Evolutionary conservation across 2,113 vertebrate species (phyloP).

Genomic region (Cyprinodon variegatus): DNA sequence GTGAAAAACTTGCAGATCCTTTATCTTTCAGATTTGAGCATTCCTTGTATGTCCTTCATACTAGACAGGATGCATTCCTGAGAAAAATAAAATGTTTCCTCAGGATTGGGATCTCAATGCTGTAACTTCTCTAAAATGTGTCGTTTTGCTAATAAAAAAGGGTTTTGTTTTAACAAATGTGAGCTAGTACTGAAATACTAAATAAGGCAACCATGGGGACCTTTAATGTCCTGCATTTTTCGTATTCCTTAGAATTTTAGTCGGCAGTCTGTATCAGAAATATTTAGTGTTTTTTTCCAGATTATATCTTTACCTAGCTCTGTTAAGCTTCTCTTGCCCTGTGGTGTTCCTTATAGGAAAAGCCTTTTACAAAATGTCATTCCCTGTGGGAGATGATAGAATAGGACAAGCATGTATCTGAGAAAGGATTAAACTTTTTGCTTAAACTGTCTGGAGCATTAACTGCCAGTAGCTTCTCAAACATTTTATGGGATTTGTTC

Average conservation of each 20-base stretch:
- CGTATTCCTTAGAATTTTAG: neutral
- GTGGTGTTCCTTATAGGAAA: neutral
- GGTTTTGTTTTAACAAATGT: neutral
- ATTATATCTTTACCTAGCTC: neutral
- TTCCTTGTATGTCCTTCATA: neutral
- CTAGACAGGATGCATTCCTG: neutral
- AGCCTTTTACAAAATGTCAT: constrained; percentile 3
- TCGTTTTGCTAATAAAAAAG: too few relatives aligned
- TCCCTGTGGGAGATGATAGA: neutral
- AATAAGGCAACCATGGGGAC: neutral
- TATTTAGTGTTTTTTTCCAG: constrained; percentile 3
- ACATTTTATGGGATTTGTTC: neutral
- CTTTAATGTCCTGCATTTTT: neutral
- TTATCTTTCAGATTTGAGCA: constrained; percentile 8
- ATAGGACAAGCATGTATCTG: neutral
- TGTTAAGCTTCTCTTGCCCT: constrained; percentile 1
- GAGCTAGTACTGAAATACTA: neutral
- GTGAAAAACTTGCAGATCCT: neutral
- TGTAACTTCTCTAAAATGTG: too few relatives aligned
- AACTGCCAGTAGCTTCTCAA: neutral
- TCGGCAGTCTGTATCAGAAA: neutral
- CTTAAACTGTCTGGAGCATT: neutral
- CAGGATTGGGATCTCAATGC: too few relatives aligned
- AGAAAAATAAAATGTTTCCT: neutral
- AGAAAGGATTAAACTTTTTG: neutral